Base-by-base conservation (phyloP, 1,140 invertebrate genomes). In the Elysia chlorotica region DNA sequence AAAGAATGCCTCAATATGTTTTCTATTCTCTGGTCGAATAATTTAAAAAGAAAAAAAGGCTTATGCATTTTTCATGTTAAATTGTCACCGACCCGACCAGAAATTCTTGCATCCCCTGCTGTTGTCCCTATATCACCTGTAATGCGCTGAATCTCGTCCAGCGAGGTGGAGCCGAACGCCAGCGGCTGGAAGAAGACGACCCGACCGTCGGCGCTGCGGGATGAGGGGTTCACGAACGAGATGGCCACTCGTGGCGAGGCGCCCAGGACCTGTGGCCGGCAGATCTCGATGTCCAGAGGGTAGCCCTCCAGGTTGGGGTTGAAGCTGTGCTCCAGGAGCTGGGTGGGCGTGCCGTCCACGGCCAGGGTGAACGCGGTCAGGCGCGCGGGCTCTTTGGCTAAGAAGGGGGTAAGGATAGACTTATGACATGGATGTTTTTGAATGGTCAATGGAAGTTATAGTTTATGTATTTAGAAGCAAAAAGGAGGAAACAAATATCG, bases 271-370 rank as follows among this genome's bases (percentile, higher is more conserved):
- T 1, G 2, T 1, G 71, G 63, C 2, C 28, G n/a, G 63, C 71
- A 73, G 48, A 73, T 37, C 71, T 73, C 71, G 25, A 73, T 33
- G 63, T 73, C 71, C 31, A 73, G 63, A n/a, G 71, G 71, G 25
- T 57, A 36, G 14, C 71, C 71, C 14, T 56, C 28, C 14, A 38
- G 21, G 37, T 31, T 54, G 1, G 48, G 23, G 71, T 31, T 48
- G 48, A 73, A 65, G 2, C 0, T 33, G 41, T 36, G 21, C 31
- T 56, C 71, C 30, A 48, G 30, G 38, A 66, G 23, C 2, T 25
- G 31, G 19, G 5, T 28, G 19, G 63, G 71, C 1, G 53, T 57
- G 2, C 63, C 71, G 48, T 73, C 48, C 31, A 57, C 28, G 10
- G 21, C 17, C 41, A 73, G 31, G 28, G 37, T 38, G 62, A 66